phyloP scores from a whole-genome alignment of 1,140 invertebrate species.

The Neodiprion pinetum region DNA sequence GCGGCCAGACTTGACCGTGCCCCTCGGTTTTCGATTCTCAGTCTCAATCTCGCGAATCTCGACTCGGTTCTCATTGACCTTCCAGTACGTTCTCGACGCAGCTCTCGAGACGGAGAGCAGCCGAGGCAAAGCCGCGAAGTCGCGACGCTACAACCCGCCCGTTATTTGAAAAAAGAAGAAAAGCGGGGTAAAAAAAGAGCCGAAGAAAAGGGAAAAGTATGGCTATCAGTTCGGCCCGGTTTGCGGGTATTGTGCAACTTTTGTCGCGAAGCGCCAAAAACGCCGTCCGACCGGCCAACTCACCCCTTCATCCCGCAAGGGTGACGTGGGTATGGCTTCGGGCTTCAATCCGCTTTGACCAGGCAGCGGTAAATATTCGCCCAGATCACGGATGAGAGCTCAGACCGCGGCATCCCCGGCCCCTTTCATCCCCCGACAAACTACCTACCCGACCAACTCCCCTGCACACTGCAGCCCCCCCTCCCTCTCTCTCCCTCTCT shows the following conservation, averaged over 20 bases:
- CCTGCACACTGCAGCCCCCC: background rate
- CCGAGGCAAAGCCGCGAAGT: background rate
- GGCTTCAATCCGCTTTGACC: conserved; percentile 46
- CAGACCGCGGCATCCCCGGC: background rate
- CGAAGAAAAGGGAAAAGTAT: background rate
- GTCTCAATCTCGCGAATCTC: too few species aligned
- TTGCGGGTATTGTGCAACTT: too few species aligned
- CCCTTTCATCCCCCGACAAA: conserved; percentile 22
- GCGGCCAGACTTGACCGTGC: too few species aligned
- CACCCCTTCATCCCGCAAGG: background rate
- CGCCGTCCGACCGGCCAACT: background rate
- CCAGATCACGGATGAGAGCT: conserved; percentile 48
- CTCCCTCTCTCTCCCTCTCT: background rate
- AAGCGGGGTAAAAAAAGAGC: background rate
- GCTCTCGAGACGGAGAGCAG: background rate
- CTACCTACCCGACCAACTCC: conserved; percentile 6
- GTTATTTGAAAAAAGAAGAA: background rate
- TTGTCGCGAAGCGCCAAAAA: too few species aligned
- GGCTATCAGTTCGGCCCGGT: background rate
- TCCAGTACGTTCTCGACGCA: too few species aligned
- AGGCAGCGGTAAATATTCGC: conserved; percentile 48
- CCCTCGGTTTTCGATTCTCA: too few species aligned
- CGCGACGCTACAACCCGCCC: too few species aligned
- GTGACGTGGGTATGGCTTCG: conserved; percentile 16
- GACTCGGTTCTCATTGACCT: too few species aligned